A percentile compares a stretch with the other conserved stretches of the same genome.
These are phyloP conservation scores for Gonocerus acuteangulatus DNA, from an alignment of 2,888 invertebrate genomes.

Conservation along the genomic window DNA sequence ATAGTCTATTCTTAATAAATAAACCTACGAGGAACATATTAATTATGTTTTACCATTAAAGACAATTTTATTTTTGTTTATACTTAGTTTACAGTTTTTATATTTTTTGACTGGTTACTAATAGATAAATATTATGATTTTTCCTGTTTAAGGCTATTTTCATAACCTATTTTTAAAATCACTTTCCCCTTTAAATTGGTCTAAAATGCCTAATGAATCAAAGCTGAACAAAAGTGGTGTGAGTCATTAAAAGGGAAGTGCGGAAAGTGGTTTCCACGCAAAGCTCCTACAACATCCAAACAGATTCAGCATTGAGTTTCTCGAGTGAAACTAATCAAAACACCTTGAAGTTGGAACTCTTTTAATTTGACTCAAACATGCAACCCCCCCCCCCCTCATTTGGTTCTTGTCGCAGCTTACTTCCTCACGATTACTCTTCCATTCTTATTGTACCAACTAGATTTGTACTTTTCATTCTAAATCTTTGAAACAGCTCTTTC, in stretches of 20 bases:
- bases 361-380: constrained; percentile 17
- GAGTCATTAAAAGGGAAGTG: constrained; percentile 14
- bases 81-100: no score
- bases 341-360: constrained; percentile 12
- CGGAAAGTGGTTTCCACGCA: constrained; percentile 21
- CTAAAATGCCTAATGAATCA: not conserved
- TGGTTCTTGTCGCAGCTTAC: constrained; percentile 8
- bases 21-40: no score
- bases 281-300: constrained; percentile 12
- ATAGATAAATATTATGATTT: no score
- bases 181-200: not conserved
- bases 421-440: not conserved
- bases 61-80: no score
- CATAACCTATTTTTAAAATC: no score
- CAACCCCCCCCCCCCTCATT: constrained; percentile 2
- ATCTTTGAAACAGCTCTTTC: no score
- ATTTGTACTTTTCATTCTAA: not conserved
- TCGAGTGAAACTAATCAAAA: constrained; percentile 17
- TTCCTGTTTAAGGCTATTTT: no score
- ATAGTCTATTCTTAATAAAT: no score
- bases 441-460: not conserved
- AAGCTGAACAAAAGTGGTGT: constrained; percentile 10
- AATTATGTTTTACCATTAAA: no score
- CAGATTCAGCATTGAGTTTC: constrained; percentile 4
- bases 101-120: no score